Evolutionary conservation across 2,888 invertebrate species (phyloP).

Genomic region (Cataglyphis albicans): DNA sequence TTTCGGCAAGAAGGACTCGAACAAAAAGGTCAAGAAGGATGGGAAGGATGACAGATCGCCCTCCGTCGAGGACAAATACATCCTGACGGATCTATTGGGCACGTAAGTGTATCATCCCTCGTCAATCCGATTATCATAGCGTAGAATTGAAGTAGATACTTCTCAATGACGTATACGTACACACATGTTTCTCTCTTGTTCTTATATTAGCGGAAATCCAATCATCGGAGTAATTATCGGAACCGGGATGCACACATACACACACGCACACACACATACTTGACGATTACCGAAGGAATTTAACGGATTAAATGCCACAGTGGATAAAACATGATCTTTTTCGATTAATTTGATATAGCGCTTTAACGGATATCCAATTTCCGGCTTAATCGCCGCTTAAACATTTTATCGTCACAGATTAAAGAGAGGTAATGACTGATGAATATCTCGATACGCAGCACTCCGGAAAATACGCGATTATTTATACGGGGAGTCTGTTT

Average conservation of each 20-base stretch:
- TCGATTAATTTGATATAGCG: slow-evolving; percentile 17
- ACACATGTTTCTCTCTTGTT: slow-evolving; percentile 2
- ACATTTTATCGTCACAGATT: background rate
- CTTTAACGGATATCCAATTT: slow-evolving; percentile 10
- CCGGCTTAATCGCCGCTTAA: slow-evolving; percentile 10
- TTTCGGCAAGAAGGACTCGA: slow-evolving; percentile 95
- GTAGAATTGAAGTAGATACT: background rate
- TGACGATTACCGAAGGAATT: slow-evolving; percentile 16
- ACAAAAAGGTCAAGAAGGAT: slow-evolving; percentile 94
- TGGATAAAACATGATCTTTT: background rate
- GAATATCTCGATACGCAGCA: background rate
- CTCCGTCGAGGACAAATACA: slow-evolving; percentile 96
- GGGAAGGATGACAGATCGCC: slow-evolving; percentile 92
- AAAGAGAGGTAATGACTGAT: slow-evolving; percentile 14
- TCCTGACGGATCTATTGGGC: slow-evolving; percentile 95
- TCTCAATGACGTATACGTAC: background rate
- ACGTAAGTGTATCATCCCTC: slow-evolving; percentile 89
- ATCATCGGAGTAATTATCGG: background rate
- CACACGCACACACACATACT: background rate
- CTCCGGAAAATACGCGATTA: slow-evolving; percentile 1
- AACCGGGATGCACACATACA: no score
- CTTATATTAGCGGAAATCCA: background rate
- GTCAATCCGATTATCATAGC: background rate
- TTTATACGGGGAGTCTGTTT: background rate
- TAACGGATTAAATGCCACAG: background rate